A percentile compares a stretch with the other conserved stretches of the same genome.
Conservation (phyloP, 2,888 invertebrate genomes). For the Drosophila hamatofila region DNA sequence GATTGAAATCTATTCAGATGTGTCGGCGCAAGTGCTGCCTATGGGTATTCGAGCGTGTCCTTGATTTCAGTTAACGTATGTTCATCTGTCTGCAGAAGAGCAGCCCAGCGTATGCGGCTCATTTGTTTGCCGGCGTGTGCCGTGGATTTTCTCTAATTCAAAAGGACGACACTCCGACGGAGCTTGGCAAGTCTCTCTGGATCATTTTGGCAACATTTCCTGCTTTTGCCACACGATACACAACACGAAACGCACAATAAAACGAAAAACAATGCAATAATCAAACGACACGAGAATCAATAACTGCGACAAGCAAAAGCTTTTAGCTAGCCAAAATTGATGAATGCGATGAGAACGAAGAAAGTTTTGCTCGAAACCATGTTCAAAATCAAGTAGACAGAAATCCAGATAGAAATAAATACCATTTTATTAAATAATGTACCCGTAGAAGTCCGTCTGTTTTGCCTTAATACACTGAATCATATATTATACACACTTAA, state of each 20-base stretch:
- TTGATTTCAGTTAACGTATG: conserved; percentile 40
- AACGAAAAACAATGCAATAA: conserved; percentile 64
- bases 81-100: conserved; percentile 2
- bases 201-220: conserved; percentile 19
- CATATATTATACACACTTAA: conserved; percentile 45
- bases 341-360: conserved; percentile 16
- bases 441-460: neutral
- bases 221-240: neutral
- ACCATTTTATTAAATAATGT: conserved; percentile 16
- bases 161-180: conserved; percentile 1
- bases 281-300: conserved; percentile 59
- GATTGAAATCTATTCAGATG: conserved; percentile 76
- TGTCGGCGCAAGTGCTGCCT: conserved; percentile 64
- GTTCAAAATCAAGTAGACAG: conserved; percentile 11
- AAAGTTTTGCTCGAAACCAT: conserved; percentile 23
- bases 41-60: conserved; percentile 55
- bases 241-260: conserved; percentile 20
- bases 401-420: neutral
- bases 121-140: conserved; percentile 55
- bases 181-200: conserved; percentile 13
- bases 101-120: conserved; percentile 59
- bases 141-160: conserved; percentile 18
- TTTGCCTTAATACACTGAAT: conserved; percentile 21
- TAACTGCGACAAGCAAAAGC: conserved; percentile 69
- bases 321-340: conserved; percentile 61